These are phyloP conservation scores for Acanthaster planci DNA, from an alignment of 35 echinoderm and acorn worm species.

Conservation along the genomic window DNA sequence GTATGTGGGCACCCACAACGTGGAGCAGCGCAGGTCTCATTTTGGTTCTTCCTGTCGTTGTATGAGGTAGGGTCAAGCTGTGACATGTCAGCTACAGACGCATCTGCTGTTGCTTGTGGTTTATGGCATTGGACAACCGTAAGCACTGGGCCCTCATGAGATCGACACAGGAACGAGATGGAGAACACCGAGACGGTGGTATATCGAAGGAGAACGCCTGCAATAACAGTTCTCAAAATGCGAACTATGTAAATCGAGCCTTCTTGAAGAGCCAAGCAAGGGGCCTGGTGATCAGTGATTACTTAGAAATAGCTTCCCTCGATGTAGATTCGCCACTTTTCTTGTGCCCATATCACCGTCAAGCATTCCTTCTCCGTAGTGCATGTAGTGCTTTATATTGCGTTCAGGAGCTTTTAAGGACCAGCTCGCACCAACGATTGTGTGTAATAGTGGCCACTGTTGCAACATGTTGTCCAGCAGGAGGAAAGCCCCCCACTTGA, in stretches of 20 bases:
- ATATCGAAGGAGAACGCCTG: conserved; percentile 36
- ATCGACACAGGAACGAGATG: conserved; percentile 38
- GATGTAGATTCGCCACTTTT: conserved; percentile 48
- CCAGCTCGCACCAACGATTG: conserved; percentile 36
- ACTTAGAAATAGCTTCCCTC: conserved; percentile 35
- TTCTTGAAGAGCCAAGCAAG: conserved; percentile 42
- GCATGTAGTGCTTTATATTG: conserved; percentile 40
- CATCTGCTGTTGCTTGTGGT: no score
- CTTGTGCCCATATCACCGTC: conserved; percentile 35
- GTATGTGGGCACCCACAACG: neutral
- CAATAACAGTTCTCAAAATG: conserved; percentile 35
- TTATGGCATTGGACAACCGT: neutral
- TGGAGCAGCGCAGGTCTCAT: conserved; percentile 11
- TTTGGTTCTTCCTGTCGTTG: neutral
- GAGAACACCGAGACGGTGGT: conserved; percentile 19
- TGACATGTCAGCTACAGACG: neutral
- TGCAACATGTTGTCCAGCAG: conserved; percentile 12
- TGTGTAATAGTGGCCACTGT: neutral
- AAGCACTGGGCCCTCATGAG: neutral
- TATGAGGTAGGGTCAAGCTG: neutral
- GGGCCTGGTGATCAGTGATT: conserved; percentile 47
- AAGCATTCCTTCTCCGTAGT: conserved; percentile 60
- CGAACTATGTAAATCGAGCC: neutral
- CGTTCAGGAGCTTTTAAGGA: neutral
- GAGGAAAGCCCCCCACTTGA: conserved; percentile 35